Conservation (phyloP, 1,140 invertebrate genomes). For the Euglossa dilemma region DNA sequence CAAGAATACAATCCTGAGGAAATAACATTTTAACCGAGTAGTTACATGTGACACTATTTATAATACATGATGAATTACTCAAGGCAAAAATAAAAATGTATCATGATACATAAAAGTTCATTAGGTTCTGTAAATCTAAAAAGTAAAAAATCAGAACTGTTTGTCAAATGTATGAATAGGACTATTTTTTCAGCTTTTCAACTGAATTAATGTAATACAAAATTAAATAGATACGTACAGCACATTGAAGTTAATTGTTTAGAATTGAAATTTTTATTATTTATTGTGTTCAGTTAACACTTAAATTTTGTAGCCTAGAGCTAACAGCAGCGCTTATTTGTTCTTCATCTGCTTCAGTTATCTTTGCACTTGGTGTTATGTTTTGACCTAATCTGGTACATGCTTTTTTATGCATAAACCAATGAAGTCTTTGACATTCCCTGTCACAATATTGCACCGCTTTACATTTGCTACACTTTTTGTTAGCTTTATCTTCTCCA, state of each 20-base stretch:
- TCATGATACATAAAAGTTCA: slow-evolving; percentile 15
- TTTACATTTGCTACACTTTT: slow-evolving; percentile 98
- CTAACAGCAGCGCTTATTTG: slow-evolving; percentile 73
- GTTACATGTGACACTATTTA: slow-evolving; percentile 6
- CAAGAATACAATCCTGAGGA: slow-evolving; percentile 43
- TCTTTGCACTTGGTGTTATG: slow-evolving; percentile 57
- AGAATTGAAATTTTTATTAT: slow-evolving; percentile 10
- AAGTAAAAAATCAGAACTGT: slow-evolving; percentile 10
- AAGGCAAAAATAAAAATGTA: slow-evolving; percentile 15
- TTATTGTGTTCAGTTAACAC: slow-evolving; percentile 69
- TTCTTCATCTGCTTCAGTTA: slow-evolving; percentile 74
- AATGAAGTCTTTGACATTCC: slow-evolving; percentile 97
- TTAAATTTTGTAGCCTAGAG: slow-evolving; percentile 74
- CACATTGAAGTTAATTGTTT: slow-evolving; percentile 22
- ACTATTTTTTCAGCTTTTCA: neutral
- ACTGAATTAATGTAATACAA: slow-evolving; percentile 6
- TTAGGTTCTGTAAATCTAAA: slow-evolving; percentile 1
- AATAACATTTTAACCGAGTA: slow-evolving; percentile 21
- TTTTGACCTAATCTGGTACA: slow-evolving; percentile 84
- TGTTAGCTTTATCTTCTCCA: slow-evolving; percentile 92
- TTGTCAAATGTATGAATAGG: neutral
- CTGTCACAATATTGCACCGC: slow-evolving; percentile 96
- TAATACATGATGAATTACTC: slow-evolving; percentile 22
- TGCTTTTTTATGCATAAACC: slow-evolving; percentile 97
- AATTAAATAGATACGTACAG: slow-evolving; percentile 38